phyloP scores from a whole-genome alignment of 2,797 vertebrate genomes.

The Pantherophis vulpinus region DNA sequence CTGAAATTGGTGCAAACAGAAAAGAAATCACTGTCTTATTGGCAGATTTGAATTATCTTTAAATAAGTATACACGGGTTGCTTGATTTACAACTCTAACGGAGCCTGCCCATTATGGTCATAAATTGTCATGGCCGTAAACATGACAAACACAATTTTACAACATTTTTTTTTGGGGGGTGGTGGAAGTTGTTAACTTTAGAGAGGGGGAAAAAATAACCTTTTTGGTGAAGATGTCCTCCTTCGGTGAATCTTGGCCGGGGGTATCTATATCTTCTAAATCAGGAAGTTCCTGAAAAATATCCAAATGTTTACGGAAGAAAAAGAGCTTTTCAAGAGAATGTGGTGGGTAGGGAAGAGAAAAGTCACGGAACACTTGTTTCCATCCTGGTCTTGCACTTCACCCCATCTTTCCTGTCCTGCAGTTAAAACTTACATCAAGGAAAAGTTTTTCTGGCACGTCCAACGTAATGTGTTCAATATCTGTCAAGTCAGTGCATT shows the following conservation, averaged over 20 bases:
- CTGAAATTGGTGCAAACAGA: background rate
- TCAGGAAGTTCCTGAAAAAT: slow-evolving; percentile 85
- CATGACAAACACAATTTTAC: background rate
- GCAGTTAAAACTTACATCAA: slow-evolving; percentile 67
- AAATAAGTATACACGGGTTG: background rate
- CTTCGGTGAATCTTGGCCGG: slow-evolving; percentile 44
- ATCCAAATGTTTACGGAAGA: slow-evolving; percentile 8
- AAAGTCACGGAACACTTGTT: background rate
- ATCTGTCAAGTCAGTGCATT: slow-evolving; percentile 63
- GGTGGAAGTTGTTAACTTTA: background rate
- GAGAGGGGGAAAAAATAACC: slow-evolving; percentile 23
- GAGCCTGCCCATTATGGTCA: background rate
- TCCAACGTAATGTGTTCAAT: slow-evolving; percentile 65
- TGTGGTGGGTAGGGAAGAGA: background rate
- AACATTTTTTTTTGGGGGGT: background rate
- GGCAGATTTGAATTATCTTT: background rate
- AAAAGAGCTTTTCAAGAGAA: slow-evolving; percentile 3
- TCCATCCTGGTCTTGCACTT: background rate
- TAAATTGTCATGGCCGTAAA: background rate
- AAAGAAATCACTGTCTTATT: background rate
- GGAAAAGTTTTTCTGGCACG: slow-evolving; percentile 56
- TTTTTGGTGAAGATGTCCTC: slow-evolving; percentile 42
- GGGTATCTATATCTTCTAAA: slow-evolving; percentile 80
- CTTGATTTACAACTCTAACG: background rate
- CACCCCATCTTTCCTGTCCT: background rate